Evolutionary conservation across 1,140 invertebrate genomes (phyloP).

Genomic region (Camponotus pennsylvanicus): DNA sequence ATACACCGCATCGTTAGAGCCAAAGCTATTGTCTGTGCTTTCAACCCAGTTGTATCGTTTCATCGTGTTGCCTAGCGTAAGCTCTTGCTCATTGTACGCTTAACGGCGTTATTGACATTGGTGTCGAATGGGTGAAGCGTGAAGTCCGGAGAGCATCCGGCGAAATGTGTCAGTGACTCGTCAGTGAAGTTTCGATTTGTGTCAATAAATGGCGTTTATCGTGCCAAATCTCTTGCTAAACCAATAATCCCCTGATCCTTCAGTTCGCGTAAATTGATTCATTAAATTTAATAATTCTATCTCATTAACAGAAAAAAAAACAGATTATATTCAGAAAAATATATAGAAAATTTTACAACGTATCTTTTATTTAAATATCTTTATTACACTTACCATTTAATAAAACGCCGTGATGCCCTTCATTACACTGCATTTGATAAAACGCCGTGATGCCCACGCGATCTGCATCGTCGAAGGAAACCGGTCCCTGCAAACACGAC

Average conservation of each 20-base stretch:
- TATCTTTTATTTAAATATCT: not conserved
- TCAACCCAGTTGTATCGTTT: slow-evolving; percentile 30
- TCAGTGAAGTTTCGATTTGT: slow-evolving; percentile 18
- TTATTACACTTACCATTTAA: slow-evolving; percentile 89
- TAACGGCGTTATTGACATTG: slow-evolving; percentile 48
- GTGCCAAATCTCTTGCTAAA: not conserved
- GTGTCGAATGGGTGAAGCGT: slow-evolving; percentile 12
- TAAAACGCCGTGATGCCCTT: slow-evolving; percentile 92
- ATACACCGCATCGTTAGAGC: slow-evolving; percentile 46
- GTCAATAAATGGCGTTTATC: slow-evolving; percentile 32
- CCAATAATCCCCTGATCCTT: not conserved
- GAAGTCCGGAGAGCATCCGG: slow-evolving; percentile 22
- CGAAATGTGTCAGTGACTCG: slow-evolving; percentile 17
- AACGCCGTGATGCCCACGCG: slow-evolving; percentile 94
- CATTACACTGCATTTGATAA: slow-evolving; percentile 90
- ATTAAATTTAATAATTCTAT: not conserved
- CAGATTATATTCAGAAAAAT: not conserved
- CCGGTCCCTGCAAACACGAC: slow-evolving; percentile 90
- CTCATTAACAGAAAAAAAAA: not conserved
- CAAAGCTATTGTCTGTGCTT: slow-evolving; percentile 50
- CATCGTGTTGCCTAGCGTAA: slow-evolving; percentile 21
- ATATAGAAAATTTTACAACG: not conserved
- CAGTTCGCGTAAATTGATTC: not conserved
- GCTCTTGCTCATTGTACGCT: slow-evolving; percentile 26
- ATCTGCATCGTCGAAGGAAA: slow-evolving; percentile 94